A percentile compares a stretch with the other conserved stretches of the same genome.
These are phyloP conservation scores for Cyclophora punctaria DNA, from an alignment of 2,888 invertebrate species.

Conservation along the genomic window DNA sequence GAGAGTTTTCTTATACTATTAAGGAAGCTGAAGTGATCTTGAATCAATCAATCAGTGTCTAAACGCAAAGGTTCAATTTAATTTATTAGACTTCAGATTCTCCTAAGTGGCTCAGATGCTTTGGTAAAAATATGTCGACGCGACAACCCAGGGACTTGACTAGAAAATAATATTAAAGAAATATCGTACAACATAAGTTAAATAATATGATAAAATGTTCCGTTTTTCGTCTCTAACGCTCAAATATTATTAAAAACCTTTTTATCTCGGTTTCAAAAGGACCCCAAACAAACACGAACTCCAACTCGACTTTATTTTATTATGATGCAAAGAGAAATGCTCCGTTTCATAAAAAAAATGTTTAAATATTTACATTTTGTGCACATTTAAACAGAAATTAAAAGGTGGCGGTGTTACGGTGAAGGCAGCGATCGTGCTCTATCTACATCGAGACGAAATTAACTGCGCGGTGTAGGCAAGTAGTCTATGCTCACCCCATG, in stretches of 20 bases:
- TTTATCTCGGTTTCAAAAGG: constrained; percentile 6
- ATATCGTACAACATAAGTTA: too few relatives aligned
- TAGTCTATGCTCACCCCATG: neutral
- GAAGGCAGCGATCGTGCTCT: constrained; percentile 51
- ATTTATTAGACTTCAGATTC: too few relatives aligned
- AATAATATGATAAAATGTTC: neutral
- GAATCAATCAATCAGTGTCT: constrained; percentile 54
- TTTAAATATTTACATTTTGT: constrained; percentile 35
- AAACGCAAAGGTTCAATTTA: constrained; percentile 29
- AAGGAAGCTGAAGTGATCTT: constrained; percentile 25
- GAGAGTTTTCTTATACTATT: constrained; percentile 22
- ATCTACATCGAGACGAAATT: constrained; percentile 65
- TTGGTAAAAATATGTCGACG: too few relatives aligned
- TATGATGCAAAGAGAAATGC: constrained; percentile 18
- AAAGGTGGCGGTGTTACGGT: constrained; percentile 45
- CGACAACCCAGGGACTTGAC: too few relatives aligned
- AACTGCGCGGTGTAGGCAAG: constrained; percentile 30
- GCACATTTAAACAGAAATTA: constrained; percentile 51
- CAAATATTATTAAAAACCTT: constrained; percentile 2
- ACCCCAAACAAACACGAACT: constrained; percentile 13
- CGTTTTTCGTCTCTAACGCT: neutral
- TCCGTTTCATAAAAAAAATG: constrained; percentile 22
- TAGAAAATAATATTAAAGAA: too few relatives aligned
- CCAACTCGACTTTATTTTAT: constrained; percentile 14
- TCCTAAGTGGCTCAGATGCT: too few relatives aligned